Evolutionary conservation across 2,888 invertebrate genomes (phyloP), one percentile per base, ranked within the genome.

Genomic region (Bellardia pandia): DNA sequence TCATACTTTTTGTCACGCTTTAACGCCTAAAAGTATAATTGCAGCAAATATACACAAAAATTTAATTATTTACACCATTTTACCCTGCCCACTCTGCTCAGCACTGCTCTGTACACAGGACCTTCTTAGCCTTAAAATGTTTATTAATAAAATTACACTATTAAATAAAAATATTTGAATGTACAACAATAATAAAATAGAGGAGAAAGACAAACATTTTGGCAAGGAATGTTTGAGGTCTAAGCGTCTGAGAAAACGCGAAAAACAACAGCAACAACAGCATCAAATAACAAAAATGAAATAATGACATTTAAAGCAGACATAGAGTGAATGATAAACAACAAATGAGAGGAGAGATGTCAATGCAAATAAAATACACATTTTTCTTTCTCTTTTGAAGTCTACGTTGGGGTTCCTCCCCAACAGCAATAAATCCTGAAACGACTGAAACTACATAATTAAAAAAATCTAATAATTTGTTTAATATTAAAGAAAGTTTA

Each of bases 21-120:
- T 51, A 51, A 51, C 69, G 51, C 69, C 69, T 69, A 69, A 69
- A 69, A 69, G 33, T 48, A 69, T 69, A 69, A 68, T 68, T 69
- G 51, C 51, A 42, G 11, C 4, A 33, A 66, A 66, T 42, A 66
- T 40, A 40, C 68, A 13, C 45, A 69, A 69, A 69, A 48, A 69
- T 45, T 69, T 14, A 69, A 69, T 51, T 51, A 51, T 48, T 13
- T 37, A 37, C 62, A 62, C 33, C 37, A 62, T 37, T 23, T 56
- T 56, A n/a, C n/a, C 14, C n/a, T 51, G 6, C 51, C 2, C 37
- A 37, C 14, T 51, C 14, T 6, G 3, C n/a, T 6, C 14, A 3
- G n/a, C 14, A n/a, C n/a, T 23, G 23, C 23, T 5, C 6, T n/a
- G 51, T 5, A 0, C 1, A 13, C 14, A 51, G 51, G 13, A 14